Evolutionary conservation across 1,140 invertebrate species (phyloP).

Genomic region (Bombus balteatus): DNA sequence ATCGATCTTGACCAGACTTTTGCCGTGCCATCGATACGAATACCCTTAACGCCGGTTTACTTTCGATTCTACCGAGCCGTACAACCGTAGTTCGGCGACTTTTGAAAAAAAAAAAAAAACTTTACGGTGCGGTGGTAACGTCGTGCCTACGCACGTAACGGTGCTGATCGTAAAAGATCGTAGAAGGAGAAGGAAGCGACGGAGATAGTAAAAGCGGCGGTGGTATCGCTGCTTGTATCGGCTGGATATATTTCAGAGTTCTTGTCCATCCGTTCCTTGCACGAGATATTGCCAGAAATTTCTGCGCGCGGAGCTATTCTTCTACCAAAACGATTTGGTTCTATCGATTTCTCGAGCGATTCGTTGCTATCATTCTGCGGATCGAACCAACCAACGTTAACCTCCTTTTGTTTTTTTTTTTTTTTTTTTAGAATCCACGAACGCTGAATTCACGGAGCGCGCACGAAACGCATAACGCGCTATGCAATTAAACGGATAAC

Average conservation of each 20-base stretch:
- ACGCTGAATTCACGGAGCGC: neutral
- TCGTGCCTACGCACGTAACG: no score
- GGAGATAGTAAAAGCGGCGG: neutral
- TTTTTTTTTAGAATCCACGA: neutral
- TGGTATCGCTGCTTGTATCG: no score
- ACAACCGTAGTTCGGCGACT: neutral
- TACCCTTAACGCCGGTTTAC: neutral
- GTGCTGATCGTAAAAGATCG: no score
- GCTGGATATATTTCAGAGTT: no score
- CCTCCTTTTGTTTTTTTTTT: no score
- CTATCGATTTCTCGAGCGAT: neutral
- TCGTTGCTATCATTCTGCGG: no score
- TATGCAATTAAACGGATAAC: neutral
- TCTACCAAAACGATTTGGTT: neutral
- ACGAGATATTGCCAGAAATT: no score
- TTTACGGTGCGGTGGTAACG: neutral
- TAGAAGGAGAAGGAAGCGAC: no score
- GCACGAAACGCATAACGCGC: constrained; percentile 4
- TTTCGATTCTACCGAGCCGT: neutral
- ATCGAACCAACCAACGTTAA: neutral
- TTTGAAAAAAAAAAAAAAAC: neutral
- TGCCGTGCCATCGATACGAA: neutral
- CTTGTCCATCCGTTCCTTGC: neutral
- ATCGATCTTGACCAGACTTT: neutral
- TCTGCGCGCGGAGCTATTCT: neutral